Evolutionary conservation across 2,113 vertebrate species (phyloP).

Genomic region (Toxostoma redivivum): DNA sequence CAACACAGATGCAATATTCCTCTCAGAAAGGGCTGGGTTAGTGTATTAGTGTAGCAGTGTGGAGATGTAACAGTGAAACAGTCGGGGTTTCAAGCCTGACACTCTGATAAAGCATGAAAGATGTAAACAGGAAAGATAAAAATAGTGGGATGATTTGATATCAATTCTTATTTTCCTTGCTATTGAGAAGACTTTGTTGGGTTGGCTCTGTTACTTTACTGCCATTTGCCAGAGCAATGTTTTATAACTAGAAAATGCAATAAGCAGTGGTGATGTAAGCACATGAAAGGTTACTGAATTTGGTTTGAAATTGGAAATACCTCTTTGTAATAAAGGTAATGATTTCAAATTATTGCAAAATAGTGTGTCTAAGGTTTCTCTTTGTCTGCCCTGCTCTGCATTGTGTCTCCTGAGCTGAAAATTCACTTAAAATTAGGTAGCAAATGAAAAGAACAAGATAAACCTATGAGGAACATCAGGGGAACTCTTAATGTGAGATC

Average conservation of each 20-base stretch:
- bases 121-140: not conserved
- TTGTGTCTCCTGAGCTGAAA: not conserved
- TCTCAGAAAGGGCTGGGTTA: not conserved
- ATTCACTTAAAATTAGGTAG: not conserved
- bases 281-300: not conserved
- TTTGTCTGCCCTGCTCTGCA: not conserved
- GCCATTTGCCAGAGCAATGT: not conserved
- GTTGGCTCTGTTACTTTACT: not conserved
- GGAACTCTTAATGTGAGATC: not conserved
- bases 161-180: not conserved
- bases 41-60: not conserved
- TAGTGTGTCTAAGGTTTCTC: not conserved
- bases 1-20: not conserved
- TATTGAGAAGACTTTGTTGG: not conserved
- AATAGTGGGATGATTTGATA: not conserved
- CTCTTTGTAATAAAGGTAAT: not conserved
- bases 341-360: not conserved
- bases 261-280: not conserved
- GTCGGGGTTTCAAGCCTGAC: not conserved
- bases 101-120: not conserved
- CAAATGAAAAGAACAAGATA: not conserved
- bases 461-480: not conserved
- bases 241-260: not conserved
- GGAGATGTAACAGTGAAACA: not conserved
- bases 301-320: not conserved